A percentile compares a stretch with the other conserved stretches of the same genome.
Conservation (phyloP, 2,888 invertebrate genomes). For the Drosophila anomelani region DNA sequence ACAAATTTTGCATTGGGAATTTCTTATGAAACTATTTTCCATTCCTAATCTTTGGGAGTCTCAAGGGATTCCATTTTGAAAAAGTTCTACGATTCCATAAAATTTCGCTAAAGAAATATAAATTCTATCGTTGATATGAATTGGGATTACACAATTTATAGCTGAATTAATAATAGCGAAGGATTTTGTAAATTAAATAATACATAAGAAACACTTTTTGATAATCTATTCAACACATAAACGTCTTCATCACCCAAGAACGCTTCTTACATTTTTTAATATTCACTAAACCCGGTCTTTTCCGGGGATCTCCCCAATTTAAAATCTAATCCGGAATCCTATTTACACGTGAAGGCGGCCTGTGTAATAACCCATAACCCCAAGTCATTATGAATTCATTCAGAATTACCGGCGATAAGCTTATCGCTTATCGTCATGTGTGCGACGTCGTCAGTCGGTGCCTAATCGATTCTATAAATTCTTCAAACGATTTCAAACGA, state of each 20-base stretch:
- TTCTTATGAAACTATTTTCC: not conserved
- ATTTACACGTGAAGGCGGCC: constrained; percentile 9
- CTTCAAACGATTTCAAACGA: constrained; percentile 21
- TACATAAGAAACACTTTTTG: not conserved
- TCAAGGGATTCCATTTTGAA: not conserved
- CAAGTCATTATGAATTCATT: constrained; percentile 17
- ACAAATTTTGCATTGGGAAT: not conserved
- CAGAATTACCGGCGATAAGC: constrained; percentile 17
- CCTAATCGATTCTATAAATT: constrained; percentile 22
- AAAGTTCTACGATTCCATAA: not conserved
- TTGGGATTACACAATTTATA: not conserved
- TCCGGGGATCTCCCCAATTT: constrained; percentile 11
- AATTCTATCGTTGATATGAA: not conserved
- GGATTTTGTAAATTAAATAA: not conserved
- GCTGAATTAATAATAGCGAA: not conserved
- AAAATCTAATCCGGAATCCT: not conserved
- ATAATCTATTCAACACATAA: not conserved
- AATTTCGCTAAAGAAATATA: not conserved
- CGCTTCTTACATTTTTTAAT: not conserved
- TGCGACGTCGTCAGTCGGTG: constrained; percentile 3
- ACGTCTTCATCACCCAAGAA: no score
- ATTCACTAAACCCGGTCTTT: not conserved
- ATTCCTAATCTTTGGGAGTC: not conserved
- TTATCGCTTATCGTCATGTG: constrained; percentile 2
- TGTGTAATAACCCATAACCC: constrained; percentile 1